Evolutionary conservation across 2,888 invertebrate species (phyloP), one percentile per base, ranked within the genome.

Genomic region (Euplexia lucipara): DNA sequence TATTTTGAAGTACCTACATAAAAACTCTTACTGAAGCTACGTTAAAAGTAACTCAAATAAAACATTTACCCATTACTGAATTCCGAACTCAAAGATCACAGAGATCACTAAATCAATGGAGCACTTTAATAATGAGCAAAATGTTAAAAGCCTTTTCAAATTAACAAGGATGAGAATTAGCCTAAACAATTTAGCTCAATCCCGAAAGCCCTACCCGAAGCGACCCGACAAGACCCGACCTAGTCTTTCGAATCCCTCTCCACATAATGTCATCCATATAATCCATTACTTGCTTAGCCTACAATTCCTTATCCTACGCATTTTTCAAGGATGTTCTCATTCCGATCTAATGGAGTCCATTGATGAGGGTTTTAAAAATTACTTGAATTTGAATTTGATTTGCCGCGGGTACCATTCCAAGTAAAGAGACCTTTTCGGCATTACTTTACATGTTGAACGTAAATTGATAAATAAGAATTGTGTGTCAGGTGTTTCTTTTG

Each of bases 371-470:
- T 81, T 79, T 65, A 59, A 76, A 80, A 83, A 78, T 52, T 68
- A 69, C 56, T 56, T 68, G 67, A 63, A 68, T 70, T 75, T 52
- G 68, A 78, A 78, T 82, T 75, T 41, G 61, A 75, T 82, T 82
- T 62, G 44, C 56, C 12, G 20, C 47, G 41, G 26, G 32, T 49
- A 35, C 44, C 39, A 34, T 26, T 62, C n/a, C 14, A 22, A 20
- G 41, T 48, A 18, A 49, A 57, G 51, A 20, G 47, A 70, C 61
- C 44, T 61, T 67, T 59, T 30, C 14, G 20, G 37, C 39, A 56
- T 52, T 54, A 26, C 52, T 70, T 60, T 53, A 20, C 61, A 51
- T 59, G 26, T 48, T 7, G 14, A 45, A 30, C 26, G 35, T 56
- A 6, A 22, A 52, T 53, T 54, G 63, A 61, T 63, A 47, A 69